Conservation (phyloP, 2,888 invertebrate genomes). For the Timema cristinae region DNA sequence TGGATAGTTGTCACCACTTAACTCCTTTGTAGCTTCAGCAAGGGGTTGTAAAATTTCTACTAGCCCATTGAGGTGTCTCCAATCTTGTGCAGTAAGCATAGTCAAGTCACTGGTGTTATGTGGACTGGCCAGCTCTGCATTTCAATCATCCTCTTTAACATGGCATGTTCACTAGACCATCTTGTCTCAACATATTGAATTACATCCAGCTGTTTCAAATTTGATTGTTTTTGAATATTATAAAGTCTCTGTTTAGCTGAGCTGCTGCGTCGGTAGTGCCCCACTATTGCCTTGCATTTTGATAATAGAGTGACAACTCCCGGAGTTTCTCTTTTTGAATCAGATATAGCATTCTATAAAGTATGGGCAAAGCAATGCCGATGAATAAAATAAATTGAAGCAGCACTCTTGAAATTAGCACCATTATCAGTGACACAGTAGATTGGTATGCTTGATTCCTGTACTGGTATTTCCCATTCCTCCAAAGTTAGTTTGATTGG, state of each 20-base stretch:
- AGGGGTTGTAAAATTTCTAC: conserved; percentile 6
- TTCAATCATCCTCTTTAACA: conserved; percentile 15
- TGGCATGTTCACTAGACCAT: neutral
- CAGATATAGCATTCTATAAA: neutral
- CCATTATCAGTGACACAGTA: conserved; percentile 5
- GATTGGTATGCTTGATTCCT: neutral
- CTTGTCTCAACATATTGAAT: conserved; percentile 17
- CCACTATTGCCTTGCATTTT: conserved; percentile 14
- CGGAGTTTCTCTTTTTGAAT: neutral
- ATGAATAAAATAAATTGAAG: neutral
- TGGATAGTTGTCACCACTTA: neutral
- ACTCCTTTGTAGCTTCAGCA: neutral
- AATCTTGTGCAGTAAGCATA: conserved; percentile 1
- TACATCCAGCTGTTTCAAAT: neutral
- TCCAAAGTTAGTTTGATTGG: neutral
- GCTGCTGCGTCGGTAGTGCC: conserved; percentile 15
- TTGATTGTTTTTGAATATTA: conserved; percentile 12
- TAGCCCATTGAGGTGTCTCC: conserved; percentile 1
- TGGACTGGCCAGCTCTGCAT: conserved; percentile 1
- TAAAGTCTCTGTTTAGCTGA: conserved; percentile 7
- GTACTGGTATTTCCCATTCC: neutral
- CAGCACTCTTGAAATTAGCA: conserved; percentile 3
- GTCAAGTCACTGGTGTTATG: neutral
- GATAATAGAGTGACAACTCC: neutral
- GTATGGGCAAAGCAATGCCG: conserved; percentile 9